A percentile compares a stretch with the other conserved stretches of the same genome.
Evolutionary conservation across 2,797 vertebrate species (phyloP).

Genomic region (Emydoidea blandingii): DNA sequence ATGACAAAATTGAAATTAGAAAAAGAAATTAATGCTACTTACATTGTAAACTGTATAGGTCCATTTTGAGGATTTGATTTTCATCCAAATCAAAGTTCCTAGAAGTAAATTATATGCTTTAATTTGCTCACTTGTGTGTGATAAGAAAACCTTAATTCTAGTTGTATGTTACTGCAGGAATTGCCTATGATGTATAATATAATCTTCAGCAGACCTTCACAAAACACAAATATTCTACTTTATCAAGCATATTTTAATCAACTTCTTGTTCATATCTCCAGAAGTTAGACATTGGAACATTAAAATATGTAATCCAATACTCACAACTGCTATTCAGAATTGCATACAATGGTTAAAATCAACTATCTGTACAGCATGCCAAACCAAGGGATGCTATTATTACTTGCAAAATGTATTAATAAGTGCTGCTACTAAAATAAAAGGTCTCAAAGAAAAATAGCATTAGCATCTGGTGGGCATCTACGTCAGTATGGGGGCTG

Average conservation of each 20-base stretch:
- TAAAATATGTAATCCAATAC: background rate
- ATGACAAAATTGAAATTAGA: background rate
- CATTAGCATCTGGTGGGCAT: background rate
- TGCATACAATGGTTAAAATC: background rate
- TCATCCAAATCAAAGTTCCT: conserved; percentile 89
- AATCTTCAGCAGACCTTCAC: background rate
- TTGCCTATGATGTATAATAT: background rate
- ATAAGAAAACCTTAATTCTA: background rate
- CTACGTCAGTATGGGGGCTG: background rate
- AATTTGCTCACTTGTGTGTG: background rate
- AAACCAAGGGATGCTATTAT: background rate
- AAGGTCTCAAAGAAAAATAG: background rate
- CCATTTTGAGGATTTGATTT: conserved; percentile 91
- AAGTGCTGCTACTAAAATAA: background rate
- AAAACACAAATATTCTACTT: background rate
- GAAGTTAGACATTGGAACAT: background rate
- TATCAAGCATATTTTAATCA: background rate
- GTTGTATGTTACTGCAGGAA: background rate
- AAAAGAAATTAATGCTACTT: conserved; percentile 62
- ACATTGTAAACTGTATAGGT: conserved; percentile 90
- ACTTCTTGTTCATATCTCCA: background rate
- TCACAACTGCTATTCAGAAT: background rate
- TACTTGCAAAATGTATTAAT: background rate
- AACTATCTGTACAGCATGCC: background rate
- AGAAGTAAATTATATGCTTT: conserved; percentile 60